Base-by-base conservation (phyloP, 2,113 vertebrate genomes). In the Myotis davidii region DNA sequence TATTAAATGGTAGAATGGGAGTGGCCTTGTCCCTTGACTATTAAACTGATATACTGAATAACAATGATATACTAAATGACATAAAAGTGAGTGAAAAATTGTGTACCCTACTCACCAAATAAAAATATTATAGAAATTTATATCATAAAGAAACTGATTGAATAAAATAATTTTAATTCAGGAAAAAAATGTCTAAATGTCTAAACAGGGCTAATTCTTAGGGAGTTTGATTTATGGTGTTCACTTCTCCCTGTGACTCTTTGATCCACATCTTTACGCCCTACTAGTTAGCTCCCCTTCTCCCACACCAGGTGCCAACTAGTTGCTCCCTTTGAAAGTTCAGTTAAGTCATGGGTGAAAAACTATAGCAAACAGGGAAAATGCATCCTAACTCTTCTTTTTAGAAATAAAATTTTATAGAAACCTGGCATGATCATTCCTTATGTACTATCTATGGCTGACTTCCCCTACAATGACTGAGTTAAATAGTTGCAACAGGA, bases 21-120 rank as follows among this genome's bases (percentile, higher is more conserved):
- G 91, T 84, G 84, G 70, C 39, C 37, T 3, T 29, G 42, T 91
- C 69, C 56, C 76, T n/a, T 54, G 65, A 69, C 70, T 83, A 65
- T 76, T 92, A 77, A 76, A 59, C 29, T 72, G 67, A 78, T 74
- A 81, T 11, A n/a, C 14, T 61, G 86, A 70, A 64, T 70, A 88
- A 82, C 32, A 96, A 93, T 72, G 42, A 88, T 64, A 83, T 27
- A 59, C 21, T 72, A 78, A 90, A 81, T 29, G 50, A 65, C 94
- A 83, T 69, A 34, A 9, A 76, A 77, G 50, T 52, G n/a, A 94
- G 11, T 61, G 34, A 9, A 65, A 86, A 88, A 90, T 48, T 17
- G 7, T 82, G 17, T 32, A 65, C 7, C 11, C 16, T 7, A 48
- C 4, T 34, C 45, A 93, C 25, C 61, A 96, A 90, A 73, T 67